A percentile compares a stretch with the other conserved stretches of the same genome.
Evolutionary conservation across 2,888 invertebrate species (phyloP).

Genomic region (Chymomyza amoena): DNA sequence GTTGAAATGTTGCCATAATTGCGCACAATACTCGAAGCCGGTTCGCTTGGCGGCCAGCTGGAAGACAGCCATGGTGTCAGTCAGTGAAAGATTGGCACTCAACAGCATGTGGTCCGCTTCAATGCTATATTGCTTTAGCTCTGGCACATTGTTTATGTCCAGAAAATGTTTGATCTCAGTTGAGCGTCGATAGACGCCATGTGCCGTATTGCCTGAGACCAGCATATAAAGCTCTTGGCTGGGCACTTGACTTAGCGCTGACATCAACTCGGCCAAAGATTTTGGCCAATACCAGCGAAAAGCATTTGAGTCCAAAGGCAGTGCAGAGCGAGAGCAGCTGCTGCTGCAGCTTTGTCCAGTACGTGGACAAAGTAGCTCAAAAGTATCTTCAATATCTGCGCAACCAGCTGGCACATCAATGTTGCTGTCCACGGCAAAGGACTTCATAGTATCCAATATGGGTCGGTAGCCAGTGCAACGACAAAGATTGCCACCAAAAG

Average conservation of each 20-base stretch:
- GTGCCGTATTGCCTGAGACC: constrained; percentile 88
- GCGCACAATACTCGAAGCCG: constrained; percentile 81
- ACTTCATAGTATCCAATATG: constrained; percentile 89
- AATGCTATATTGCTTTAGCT: constrained; percentile 80
- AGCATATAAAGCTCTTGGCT: constrained; percentile 81
- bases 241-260: constrained; percentile 71
- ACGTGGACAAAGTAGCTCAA: constrained; percentile 78
- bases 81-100: constrained; percentile 80
- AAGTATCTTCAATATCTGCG: constrained; percentile 78
- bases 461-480: constrained; percentile 90
- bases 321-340: constrained; percentile 55
- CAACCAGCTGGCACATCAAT: constrained; percentile 78
- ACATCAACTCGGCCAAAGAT: constrained; percentile 55
- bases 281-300: constrained; percentile 73
- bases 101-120: constrained; percentile 53
- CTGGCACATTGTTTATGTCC: constrained; percentile 82
- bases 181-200: constrained; percentile 81
- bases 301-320: constrained; percentile 52
- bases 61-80: constrained; percentile 80
- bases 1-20: constrained; percentile 81
- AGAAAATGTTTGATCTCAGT: constrained; percentile 80
- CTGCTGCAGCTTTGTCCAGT: constrained; percentile 76
- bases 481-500: constrained; percentile 88
- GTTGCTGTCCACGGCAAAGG: constrained; percentile 83
- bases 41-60: constrained; percentile 73